phyloP scores from a whole-genome alignment of 2,797 vertebrate species.

The Leucoraja ocellata region DNA sequence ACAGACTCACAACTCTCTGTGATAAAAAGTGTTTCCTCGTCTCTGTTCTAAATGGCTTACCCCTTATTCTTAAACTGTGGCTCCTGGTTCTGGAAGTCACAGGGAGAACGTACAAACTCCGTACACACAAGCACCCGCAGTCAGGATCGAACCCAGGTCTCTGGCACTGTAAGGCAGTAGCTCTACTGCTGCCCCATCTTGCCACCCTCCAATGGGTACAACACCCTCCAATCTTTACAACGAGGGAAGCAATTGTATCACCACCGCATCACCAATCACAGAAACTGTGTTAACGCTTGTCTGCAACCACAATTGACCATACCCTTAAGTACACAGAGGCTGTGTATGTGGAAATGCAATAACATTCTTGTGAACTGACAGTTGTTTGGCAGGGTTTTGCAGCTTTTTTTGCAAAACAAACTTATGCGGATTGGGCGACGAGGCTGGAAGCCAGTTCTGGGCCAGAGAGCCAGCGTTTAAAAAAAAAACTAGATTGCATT shows the following conservation, averaged over 20 bases:
- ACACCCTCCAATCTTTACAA: not conserved
- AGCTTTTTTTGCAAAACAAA: not conserved
- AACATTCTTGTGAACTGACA: not conserved
- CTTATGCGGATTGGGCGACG: not conserved
- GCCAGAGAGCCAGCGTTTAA: slow-evolving; percentile 78
- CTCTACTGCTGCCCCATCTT: no score
- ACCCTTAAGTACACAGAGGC: not conserved
- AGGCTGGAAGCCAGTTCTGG: not conserved
- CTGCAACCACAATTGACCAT: not conserved
- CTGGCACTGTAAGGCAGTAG: no score
- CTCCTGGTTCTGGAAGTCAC: no score
- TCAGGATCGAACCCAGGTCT: no score
- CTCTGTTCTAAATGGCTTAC: no score
- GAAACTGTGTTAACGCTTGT: not conserved
- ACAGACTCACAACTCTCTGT: no score
- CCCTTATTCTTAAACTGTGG: no score
- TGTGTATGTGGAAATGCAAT: not conserved
- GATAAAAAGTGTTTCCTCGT: no score
- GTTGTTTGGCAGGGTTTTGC: not conserved
- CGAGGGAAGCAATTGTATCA: not conserved
- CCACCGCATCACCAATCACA: not conserved
- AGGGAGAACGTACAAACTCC: no score
- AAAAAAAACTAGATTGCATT: slow-evolving; percentile 69
- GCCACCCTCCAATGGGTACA: no score
- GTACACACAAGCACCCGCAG: no score